A percentile compares a stretch with the other conserved stretches of the same genome.
phyloP scores from a whole-genome alignment of 2,797 vertebrate species.

The Propithecus perrieri region DNA sequence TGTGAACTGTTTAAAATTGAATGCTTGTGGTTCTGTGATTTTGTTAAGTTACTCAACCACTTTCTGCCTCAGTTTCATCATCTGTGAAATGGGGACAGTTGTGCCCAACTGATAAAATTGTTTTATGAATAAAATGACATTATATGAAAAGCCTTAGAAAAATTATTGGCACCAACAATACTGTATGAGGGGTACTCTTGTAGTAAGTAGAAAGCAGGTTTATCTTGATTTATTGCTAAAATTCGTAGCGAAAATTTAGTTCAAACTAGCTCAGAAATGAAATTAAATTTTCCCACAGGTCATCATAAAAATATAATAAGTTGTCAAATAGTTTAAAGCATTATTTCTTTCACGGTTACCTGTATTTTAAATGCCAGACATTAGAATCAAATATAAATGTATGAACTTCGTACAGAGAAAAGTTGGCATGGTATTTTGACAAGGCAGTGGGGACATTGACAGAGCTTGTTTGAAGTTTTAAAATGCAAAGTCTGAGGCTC shows the following conservation, averaged over 20 bases:
- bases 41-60: background rate
- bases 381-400: background rate
- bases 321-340: background rate
- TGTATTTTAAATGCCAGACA: background rate
- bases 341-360: background rate
- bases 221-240: background rate
- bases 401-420: background rate
- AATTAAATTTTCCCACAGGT: background rate
- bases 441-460: background rate
- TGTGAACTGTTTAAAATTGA: background rate
- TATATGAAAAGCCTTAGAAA: background rate
- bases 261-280: background rate
- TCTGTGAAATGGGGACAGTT: background rate
- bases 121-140: background rate
- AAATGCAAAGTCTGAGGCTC: background rate
- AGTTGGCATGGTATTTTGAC: background rate
- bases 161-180: background rate
- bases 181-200: rapidly evolving
- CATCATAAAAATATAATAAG: background rate
- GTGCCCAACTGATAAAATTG: background rate
- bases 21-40: background rate
- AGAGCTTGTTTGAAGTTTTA: background rate
- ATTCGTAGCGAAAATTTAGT: background rate
- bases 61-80: background rate
- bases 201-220: background rate